A percentile compares a stretch with the other conserved stretches of the same genome.
phyloP scores from a whole-genome alignment of 2,888 invertebrate genomes.

The Elmis aenea region DNA sequence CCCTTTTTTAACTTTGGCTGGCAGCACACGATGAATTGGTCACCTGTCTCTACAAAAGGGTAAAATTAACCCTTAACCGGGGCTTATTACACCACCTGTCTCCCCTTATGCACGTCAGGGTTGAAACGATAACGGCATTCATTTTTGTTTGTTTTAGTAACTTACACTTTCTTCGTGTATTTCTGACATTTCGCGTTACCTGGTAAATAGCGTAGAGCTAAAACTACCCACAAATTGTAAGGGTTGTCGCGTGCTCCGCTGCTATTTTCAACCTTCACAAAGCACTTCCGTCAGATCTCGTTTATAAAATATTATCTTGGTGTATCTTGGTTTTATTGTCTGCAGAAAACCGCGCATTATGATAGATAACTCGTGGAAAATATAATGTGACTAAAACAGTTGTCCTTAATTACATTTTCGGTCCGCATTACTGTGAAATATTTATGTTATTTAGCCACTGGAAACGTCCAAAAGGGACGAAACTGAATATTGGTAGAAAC shows the following conservation, averaged over 20 bases:
- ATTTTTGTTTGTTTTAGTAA: slow-evolving; percentile 5
- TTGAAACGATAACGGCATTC: slow-evolving; percentile 9
- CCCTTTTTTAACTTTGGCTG: slow-evolving; percentile 34
- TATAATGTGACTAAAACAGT: too few species aligned
- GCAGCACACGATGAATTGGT: slow-evolving; percentile 29
- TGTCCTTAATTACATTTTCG: too few species aligned
- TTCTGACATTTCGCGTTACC: slow-evolving; percentile 1
- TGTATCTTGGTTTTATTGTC: slow-evolving; percentile 3
- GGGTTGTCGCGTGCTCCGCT: slow-evolving; percentile 34
- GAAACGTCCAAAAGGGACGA: too few species aligned
- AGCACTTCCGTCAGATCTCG: slow-evolving; percentile 30
- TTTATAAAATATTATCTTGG: slow-evolving; percentile 28
- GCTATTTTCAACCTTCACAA: slow-evolving; percentile 25
- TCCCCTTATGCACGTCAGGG: slow-evolving; percentile 7
- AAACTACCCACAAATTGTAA: slow-evolving; percentile 15
- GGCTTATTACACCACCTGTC: slow-evolving; percentile 35
- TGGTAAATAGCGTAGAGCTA: neutral
- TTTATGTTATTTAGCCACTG: too few species aligned
- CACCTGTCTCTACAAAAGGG: slow-evolving; percentile 32
- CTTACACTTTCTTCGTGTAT: slow-evolving; percentile 6
- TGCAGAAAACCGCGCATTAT: too few species aligned
- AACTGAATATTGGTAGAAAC: too few species aligned
- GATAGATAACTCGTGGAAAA: too few species aligned
- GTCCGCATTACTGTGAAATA: too few species aligned
- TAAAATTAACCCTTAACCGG: slow-evolving; percentile 38